Conservation (phyloP, 2,113 vertebrate genomes). For the Tyto alba region DNA sequence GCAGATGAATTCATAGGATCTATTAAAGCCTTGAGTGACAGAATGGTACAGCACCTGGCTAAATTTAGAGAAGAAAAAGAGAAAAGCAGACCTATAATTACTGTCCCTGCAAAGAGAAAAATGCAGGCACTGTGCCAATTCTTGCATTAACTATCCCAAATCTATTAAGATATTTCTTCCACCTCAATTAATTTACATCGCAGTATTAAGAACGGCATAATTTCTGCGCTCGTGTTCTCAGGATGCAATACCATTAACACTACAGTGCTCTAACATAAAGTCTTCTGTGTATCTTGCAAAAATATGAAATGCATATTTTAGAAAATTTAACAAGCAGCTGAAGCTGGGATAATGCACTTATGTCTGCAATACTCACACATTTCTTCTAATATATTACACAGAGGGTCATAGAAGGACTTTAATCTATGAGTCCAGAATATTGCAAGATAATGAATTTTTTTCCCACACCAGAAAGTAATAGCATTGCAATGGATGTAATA, state of each 20-base stretch:
- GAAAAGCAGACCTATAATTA: neutral
- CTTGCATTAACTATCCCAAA: slow-evolving; percentile 7
- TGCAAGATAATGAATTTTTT: neutral
- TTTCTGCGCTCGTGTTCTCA: neutral
- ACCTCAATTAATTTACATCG: neutral
- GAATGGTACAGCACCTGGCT: neutral
- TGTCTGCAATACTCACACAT: neutral
- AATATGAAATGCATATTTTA: neutral
- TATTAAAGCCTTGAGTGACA: neutral
- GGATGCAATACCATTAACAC: neutral
- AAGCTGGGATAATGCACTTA: neutral
- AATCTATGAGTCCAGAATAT: neutral
- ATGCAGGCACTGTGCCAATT: neutral
- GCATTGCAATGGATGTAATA: neutral
- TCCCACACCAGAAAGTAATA: neutral
- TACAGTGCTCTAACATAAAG: neutral
- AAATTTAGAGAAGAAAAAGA: neutral
- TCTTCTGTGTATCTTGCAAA: neutral
- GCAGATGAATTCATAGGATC: neutral
- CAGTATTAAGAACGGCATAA: neutral
- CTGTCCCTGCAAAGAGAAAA: neutral
- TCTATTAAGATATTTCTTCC: neutral
- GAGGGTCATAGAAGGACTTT: neutral
- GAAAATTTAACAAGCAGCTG: neutral
- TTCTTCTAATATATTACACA: neutral